Percentiles rank a stretch among this genome's conserved stretches.
These are phyloP conservation scores for Microctenopoma stevenorrisi DNA, from an alignment of 2,797 vertebrate genomes.

Conservation along the genomic window DNA sequence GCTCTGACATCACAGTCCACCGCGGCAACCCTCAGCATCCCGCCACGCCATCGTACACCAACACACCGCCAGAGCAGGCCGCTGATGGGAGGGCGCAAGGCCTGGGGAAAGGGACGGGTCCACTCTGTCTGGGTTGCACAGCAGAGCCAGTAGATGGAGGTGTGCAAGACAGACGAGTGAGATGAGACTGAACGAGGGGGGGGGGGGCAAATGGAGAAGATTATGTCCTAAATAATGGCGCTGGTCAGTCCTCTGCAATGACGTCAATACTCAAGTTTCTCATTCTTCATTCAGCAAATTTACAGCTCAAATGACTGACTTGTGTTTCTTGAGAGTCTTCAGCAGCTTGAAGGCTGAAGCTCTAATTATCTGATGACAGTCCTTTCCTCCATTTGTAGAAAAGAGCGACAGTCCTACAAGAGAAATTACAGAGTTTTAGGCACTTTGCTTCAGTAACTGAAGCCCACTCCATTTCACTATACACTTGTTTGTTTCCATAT, in stretches of 20 bases:
- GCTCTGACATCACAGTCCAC: constrained; percentile 94
- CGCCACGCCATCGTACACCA: constrained; percentile 84
- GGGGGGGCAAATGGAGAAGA: neutral
- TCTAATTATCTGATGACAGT: constrained; percentile 23
- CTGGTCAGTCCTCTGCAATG: neutral
- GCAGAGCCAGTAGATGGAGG: constrained; percentile 18
- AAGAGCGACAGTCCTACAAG: constrained; percentile 40
- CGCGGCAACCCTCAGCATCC: constrained; percentile 86
- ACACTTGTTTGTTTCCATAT: too few relatives aligned
- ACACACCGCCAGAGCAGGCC: constrained; percentile 70
- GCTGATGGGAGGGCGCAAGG: constrained; percentile 58
- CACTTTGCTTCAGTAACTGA: neutral
- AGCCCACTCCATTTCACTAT: neutral
- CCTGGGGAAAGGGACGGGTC: constrained; percentile 48
- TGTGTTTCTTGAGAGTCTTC: constrained; percentile 12
- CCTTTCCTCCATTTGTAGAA: constrained; percentile 38
- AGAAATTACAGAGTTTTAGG: constrained; percentile 12
- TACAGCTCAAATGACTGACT: constrained; percentile 23
- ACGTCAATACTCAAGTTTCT: constrained; percentile 21
- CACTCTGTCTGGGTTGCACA: constrained; percentile 26
- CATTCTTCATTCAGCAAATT: constrained; percentile 42
- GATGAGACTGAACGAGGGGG: neutral
- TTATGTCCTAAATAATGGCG: neutral
- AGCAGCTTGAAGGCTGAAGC: neutral
- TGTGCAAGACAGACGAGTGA: neutral